These are phyloP conservation scores for Torymus aiolomorphi DNA, from an alignment of 2,888 invertebrate species.

Conservation along the genomic window DNA sequence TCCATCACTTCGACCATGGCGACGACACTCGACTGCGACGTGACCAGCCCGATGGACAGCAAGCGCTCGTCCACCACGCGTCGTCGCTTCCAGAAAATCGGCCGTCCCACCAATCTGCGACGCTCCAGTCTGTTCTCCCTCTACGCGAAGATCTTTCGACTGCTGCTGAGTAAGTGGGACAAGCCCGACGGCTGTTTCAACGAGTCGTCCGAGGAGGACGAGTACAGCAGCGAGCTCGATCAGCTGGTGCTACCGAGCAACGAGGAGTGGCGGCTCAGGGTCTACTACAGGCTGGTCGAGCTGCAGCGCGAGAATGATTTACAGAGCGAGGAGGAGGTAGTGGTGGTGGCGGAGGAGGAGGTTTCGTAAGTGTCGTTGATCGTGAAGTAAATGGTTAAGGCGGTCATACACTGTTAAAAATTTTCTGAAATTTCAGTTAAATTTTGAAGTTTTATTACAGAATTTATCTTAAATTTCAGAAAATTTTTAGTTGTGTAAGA, in stretches of 20 bases:
- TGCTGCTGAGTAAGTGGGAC: constrained; percentile 38
- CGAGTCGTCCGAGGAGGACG: constrained; percentile 59
- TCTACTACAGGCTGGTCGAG: constrained; percentile 83
- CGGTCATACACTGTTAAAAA: too few relatives aligned
- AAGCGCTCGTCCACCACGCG: background rate
- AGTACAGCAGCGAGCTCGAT: constrained; percentile 75
- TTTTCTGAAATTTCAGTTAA: too few relatives aligned
- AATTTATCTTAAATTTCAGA: too few relatives aligned
- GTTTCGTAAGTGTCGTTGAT: constrained; percentile 10
- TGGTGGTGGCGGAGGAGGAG: background rate
- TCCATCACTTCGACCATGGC: too few relatives aligned
- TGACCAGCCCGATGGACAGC: too few relatives aligned
- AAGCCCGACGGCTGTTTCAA: constrained; percentile 30
- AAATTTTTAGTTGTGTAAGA: too few relatives aligned
- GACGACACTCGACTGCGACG: too few relatives aligned
- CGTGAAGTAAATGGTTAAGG: too few relatives aligned
- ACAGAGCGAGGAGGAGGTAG: constrained; percentile 19
- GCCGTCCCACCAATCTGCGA: constrained; percentile 13
- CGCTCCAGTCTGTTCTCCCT: constrained; percentile 47
- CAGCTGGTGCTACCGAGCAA: constrained; percentile 83
- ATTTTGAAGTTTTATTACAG: too few relatives aligned
- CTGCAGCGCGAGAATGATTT: constrained; percentile 78
- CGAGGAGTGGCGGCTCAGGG: constrained; percentile 81
- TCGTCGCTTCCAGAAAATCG: background rate
- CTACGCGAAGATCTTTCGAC: constrained; percentile 51